Conservation (phyloP, 2,797 vertebrate genomes). For the Alcedo atthis region DNA sequence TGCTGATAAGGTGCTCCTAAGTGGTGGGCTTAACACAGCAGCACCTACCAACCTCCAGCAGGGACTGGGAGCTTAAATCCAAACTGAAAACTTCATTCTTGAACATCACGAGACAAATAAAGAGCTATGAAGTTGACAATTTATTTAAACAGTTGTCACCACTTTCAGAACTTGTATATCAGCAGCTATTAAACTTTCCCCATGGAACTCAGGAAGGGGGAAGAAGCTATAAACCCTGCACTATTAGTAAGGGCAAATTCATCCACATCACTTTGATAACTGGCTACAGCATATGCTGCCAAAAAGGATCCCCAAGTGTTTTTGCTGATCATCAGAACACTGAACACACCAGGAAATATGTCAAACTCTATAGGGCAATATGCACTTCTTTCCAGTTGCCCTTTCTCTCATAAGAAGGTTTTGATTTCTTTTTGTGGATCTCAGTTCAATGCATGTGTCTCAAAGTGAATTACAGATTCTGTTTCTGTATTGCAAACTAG, state of each 20-base stretch:
- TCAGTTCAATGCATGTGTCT: not conserved
- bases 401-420: not conserved
- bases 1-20: too few relatives aligned
- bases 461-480: not conserved
- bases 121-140: not conserved
- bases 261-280: not conserved
- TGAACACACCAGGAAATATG: not conserved
- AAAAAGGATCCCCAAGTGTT: not conserved
- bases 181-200: not conserved
- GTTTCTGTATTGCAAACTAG: not conserved
- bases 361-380: not conserved
- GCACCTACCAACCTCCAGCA: too few relatives aligned
- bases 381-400: not conserved
- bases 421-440: not conserved
- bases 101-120: too few relatives aligned
- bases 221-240: not conserved
- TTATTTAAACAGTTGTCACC: not conserved
- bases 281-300: not conserved
- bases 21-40: too few relatives aligned
- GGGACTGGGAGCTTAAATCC: too few relatives aligned
- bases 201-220: not conserved
- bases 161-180: not conserved
- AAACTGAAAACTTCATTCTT: too few relatives aligned
- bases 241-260: not conserved
- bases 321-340: not conserved